Evolutionary conservation across 2,888 invertebrate species (phyloP).

Genomic region (Brachyopa scutellaris): DNA sequence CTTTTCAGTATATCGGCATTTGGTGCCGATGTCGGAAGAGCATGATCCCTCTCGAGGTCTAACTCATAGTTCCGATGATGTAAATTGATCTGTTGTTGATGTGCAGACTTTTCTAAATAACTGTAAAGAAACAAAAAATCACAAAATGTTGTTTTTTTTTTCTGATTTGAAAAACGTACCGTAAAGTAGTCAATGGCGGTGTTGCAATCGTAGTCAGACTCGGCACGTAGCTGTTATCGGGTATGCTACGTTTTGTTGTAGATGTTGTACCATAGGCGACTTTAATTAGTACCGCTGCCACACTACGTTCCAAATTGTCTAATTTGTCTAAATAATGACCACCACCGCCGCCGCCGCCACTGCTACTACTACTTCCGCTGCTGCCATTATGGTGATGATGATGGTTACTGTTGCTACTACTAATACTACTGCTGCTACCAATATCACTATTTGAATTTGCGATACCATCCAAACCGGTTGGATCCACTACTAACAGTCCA

Average conservation of each 20-base stretch:
- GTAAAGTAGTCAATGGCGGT: constrained; percentile 84
- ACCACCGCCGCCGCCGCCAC: constrained; percentile 73
- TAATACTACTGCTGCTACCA: constrained; percentile 50
- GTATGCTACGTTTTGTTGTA: constrained; percentile 87
- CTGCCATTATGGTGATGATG: constrained; percentile 46
- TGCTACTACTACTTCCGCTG: constrained; percentile 37
- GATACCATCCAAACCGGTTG: constrained; percentile 60
- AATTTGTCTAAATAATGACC: constrained; percentile 84
- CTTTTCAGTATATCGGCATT: constrained; percentile 91
- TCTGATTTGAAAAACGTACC: constrained; percentile 77
- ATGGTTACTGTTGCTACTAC: constrained; percentile 42
- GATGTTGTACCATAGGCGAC: constrained; percentile 86
- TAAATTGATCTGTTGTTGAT: constrained; percentile 78
- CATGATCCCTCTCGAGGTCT: constrained; percentile 89
- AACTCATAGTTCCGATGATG: constrained; percentile 84
- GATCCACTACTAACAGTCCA: constrained; percentile 75
- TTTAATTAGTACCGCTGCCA: constrained; percentile 87
- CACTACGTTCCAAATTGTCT: constrained; percentile 85
- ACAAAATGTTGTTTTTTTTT: not conserved
- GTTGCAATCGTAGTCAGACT: constrained; percentile 86
- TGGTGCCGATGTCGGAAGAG: constrained; percentile 88
- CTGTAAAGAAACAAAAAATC: constrained; percentile 71
- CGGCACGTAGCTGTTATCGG: constrained; percentile 84
- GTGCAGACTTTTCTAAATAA: constrained; percentile 78
- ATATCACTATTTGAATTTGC: constrained; percentile 61